A percentile compares a stretch with the other conserved stretches of the same genome.
Evolutionary conservation across 1,140 invertebrate species (phyloP).

Genomic region (Choristoneura fumiferana): DNA sequence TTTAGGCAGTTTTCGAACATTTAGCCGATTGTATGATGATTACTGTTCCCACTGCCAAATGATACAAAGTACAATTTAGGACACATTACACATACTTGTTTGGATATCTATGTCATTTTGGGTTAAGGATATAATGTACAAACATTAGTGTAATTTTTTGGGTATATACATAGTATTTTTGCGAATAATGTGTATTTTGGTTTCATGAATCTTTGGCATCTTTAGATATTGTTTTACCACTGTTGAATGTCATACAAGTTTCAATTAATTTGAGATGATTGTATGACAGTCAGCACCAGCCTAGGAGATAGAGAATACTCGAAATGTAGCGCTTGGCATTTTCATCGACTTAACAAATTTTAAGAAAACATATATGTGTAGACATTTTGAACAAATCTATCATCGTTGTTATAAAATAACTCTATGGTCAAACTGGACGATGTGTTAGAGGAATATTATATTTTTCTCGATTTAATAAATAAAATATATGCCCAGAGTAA

Average conservation of each 20-base stretch:
- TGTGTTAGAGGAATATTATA: constrained; percentile 52
- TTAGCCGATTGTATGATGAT: constrained; percentile 40
- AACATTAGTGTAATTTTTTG: constrained; percentile 8
- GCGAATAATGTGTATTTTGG: constrained; percentile 12
- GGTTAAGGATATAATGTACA: constrained; percentile 15
- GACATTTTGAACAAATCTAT: constrained; percentile 38
- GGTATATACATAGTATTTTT: constrained; percentile 12
- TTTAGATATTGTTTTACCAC: constrained; percentile 1
- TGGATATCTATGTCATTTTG: constrained; percentile 29
- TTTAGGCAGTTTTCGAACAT: constrained; percentile 30
- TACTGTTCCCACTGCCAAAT: constrained; percentile 62
- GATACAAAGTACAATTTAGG: constrained; percentile 62
- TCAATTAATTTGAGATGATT: neutral
- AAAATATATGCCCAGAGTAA: constrained; percentile 41
- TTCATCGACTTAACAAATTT: constrained; percentile 26
- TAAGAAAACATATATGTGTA: constrained; percentile 53
- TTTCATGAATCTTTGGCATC: neutral
- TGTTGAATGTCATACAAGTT: neutral
- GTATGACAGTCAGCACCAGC: neutral
- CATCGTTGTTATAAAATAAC: constrained; percentile 56
- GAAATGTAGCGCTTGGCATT: constrained; percentile 16
- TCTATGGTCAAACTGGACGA: constrained; percentile 56
- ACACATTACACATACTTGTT: constrained; percentile 34
- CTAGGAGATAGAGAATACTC: constrained; percentile 2
- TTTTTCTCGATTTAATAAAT: constrained; percentile 61